phyloP scores from a whole-genome alignment of 2,797 vertebrate genomes.

The Girardinus metallicus region DNA sequence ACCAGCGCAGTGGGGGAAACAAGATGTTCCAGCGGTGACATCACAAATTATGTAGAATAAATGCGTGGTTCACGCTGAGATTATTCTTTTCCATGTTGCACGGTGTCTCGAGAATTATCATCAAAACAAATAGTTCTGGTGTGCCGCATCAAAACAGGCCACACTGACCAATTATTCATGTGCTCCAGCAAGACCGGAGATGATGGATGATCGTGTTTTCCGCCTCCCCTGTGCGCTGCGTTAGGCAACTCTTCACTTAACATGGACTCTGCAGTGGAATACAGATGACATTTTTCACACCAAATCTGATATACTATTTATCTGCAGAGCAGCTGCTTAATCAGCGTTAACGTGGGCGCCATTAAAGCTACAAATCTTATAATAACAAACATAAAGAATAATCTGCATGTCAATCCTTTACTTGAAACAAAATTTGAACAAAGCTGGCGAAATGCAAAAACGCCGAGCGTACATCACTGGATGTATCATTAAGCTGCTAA shows the following conservation, averaged over 20 bases:
- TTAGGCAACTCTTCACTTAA: slow-evolving; percentile 35
- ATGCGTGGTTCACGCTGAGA: slow-evolving; percentile 20
- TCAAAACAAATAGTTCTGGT: slow-evolving; percentile 53
- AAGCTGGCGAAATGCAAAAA: not conserved
- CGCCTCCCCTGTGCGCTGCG: slow-evolving; percentile 41
- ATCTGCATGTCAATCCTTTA: not conserved
- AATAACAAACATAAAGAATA: not conserved
- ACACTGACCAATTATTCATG: slow-evolving; percentile 64
- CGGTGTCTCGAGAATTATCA: slow-evolving; percentile 18
- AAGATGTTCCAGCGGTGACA: slow-evolving; percentile 10
- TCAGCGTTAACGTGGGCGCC: slow-evolving; percentile 8
- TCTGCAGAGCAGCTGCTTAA: slow-evolving; percentile 32
- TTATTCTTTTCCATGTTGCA: slow-evolving; percentile 16
- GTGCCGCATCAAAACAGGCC: slow-evolving; percentile 56
- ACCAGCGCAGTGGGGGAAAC: not conserved
- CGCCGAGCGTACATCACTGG: no score
- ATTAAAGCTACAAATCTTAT: not conserved
- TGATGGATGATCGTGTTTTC: slow-evolving; percentile 69
- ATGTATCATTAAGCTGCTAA: not conserved
- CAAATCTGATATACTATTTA: slow-evolving; percentile 26
- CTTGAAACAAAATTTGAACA: not conserved
- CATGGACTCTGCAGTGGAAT: slow-evolving; percentile 41
- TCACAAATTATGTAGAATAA: slow-evolving; percentile 21
- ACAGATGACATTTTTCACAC: slow-evolving; percentile 52
- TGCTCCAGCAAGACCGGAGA: slow-evolving; percentile 42